Evolutionary conservation across 2,888 invertebrate species (phyloP), one percentile per base, ranked within the genome.

Genomic region (Acrocyrtus sp.): DNA sequence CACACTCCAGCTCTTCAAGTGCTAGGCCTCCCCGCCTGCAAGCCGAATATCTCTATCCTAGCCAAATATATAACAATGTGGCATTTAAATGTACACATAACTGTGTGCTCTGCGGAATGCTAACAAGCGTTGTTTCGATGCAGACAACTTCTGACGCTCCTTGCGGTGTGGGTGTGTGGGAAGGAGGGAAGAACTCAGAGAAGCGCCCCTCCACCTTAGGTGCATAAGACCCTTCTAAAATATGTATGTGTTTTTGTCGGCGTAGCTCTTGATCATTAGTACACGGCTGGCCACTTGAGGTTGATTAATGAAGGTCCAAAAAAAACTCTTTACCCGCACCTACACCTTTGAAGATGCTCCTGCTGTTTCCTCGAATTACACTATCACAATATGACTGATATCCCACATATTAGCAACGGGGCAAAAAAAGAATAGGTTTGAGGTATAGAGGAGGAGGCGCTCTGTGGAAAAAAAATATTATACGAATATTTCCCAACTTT

Each of bases 221-320:
- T n/a, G n/a, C n/a, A n/a, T n/a, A n/a, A n/a, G n/a, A n/a, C n/a
- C n/a, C n/a, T n/a, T n/a, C n/a, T n/a, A n/a, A 62, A 62, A 62
- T 69, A 56, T 65, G 48, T 60, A 60, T 62, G 70, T 65, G 72
- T 72, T 72, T 63, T 72, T 65, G 72, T 63, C 58, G 72, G 72
- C n/a, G n/a, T n/a, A 72, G 65, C 45, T 58, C 72, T 72, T 72
- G 63, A 72, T 72, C 72, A 72, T 72, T 72, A 72, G 72, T 72
- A 72, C 65, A 65, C 72, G 72, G 72, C 72, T 72, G 72, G 72
- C 75, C 74, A 62, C 75, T 75, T 75, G 70, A 75, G 70, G 75
- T 75, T 75, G 75, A 75, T 75, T 75, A 75, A 75, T 75, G 75
- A 75, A 70, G 72, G 75, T 61, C 65, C 58, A 69, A 65, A 58